A percentile compares a stretch with the other conserved stretches of the same genome.
Conservation (phyloP, 2,113 vertebrate genomes). For the western clawed frog (Xenopus tropicalis) region UCB_Xtro_10.0 CM004448.2:8599001-8599500, state of each 20-base stretch:
- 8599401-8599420: background rate
- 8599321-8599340: slow-evolving; percentile 28
- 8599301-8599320: slow-evolving; percentile 13
- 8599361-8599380: slow-evolving; percentile 33
- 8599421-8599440: background rate
- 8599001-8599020: background rate
- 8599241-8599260: slow-evolving; percentile 21
- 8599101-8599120: no score
- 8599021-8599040: no score
- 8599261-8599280: slow-evolving; percentile 18
- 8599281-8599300: slow-evolving; percentile 16
- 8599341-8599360: slow-evolving; percentile 36
- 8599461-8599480: background rate
- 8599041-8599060: no score
- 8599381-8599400: slow-evolving; percentile 13
- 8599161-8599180: background rate
- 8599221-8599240: slow-evolving; percentile 10
- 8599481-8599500: background rate
- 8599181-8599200: background rate
- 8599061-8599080: no score
- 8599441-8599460: slow-evolving; percentile 15
- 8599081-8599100: no score
- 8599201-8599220: background rate
- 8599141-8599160: background rate
- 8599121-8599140: no score